Base-by-base conservation (phyloP, 30 jellyfish, hydroid and myxozoan genomes). In the Catostylus mosaicus region DNA sequence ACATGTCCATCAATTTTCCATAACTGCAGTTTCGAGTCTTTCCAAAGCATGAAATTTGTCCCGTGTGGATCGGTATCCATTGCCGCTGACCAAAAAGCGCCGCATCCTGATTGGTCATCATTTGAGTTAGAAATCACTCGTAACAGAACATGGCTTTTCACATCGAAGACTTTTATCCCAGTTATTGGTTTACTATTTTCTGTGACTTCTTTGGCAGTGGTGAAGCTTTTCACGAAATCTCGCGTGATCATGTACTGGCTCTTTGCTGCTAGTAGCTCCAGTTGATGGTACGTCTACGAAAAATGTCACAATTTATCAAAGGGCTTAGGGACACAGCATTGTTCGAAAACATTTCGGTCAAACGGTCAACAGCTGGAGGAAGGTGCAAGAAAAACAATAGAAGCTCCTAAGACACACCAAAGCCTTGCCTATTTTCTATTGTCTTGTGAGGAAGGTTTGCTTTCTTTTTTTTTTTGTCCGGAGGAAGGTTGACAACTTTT, bases 251-350 rank as follows among this genome's bases (percentile, higher is more conserved):
- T 65, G 47, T 22, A 80, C 23, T 66, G 76, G 6, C 65, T 84
- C 29, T 80, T 80, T 23, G 68, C 90, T 45, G 84, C 90, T 16
- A 80, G 71, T 9, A 67, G 48, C 29, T 67, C 80, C 78, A 67
- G 7, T 34, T 52, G 29, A 8, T 32, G 18, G 80, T 43, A 67
- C 12, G 71, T 57, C 90, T 80, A 30, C 22, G 31, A 80, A 50
- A 50, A 27, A 50, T 50, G 63, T 16, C 19, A 0, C n/a, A n/a
- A n/a, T n/a, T n/a, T n/a, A n/a, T n/a, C n/a, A n/a, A n/a, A n/a
- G n/a, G n/a, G n/a, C n/a, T n/a, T n/a, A n/a, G n/a, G n/a, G n/a
- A n/a, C n/a, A n/a, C n/a, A n/a, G n/a, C n/a, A n/a, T n/a, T n/a
- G n/a, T n/a, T n/a, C n/a, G n/a, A n/a, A n/a, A n/a, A n/a, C n/a